Base-by-base conservation (phyloP, 2,113 vertebrate genomes). In the Calyptomena viridis region DNA sequence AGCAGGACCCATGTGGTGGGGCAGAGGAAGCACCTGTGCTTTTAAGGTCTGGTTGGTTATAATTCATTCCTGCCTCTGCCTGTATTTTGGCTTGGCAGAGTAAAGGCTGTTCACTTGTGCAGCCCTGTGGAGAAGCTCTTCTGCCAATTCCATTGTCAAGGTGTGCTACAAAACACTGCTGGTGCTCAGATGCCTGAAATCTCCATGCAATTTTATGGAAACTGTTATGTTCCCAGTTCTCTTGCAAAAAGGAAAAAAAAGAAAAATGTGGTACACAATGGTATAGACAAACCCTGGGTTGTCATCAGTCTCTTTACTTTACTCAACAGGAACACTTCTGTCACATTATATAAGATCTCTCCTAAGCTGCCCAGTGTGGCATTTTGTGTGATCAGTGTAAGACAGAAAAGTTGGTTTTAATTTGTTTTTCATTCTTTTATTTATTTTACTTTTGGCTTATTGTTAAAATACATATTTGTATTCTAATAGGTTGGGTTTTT, bases 11-110 rank as follows among this genome's bases (percentile, higher is more conserved):
- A 5, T 87, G 31, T 91, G 94, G 68, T 9, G 47, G 33, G 84
- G 33, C 35, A 77, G 67, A 73, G 95, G 84, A 97, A 95, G 58
- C 86, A 93, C 63, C 66, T 86, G 68, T 31, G 55, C 53, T 77
- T 53, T 67, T 46, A 35, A 42, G 55, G 30, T 77, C 90, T 84
- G 33, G 2, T 20, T 33, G 60, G 17, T 42, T 75, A 19, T 37
- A 74, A 76, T 44, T 83, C 5, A 27, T 42, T 50, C 46, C 56
- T 84, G 42, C n/a, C 23, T 92, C 19, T 80, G 87, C 52, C 83
- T 31, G 22, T 17, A 23, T 82, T 77, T 86, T 63, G 47, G 33
- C n/a, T 87, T 31, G 11, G 15, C 52, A 87, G 19, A 49, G 67
- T 56, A 31, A 72, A 69, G 59, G 20, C 10, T 78, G 1, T 44